Evolutionary conservation across 2,888 invertebrate species (phyloP).

Genomic region (Xestobium rufovillosum): DNA sequence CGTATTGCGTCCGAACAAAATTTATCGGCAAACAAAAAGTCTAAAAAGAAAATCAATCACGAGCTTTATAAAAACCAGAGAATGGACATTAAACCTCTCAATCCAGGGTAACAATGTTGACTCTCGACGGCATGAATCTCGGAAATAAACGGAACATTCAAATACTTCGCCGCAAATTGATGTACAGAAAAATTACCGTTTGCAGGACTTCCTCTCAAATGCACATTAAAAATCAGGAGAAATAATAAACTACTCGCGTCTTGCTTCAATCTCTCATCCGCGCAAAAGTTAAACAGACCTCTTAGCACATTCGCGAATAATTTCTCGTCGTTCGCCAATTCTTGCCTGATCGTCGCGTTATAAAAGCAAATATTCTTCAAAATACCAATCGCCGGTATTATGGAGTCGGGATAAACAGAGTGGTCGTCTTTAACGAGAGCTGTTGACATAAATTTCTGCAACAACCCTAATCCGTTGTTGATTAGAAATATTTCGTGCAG

Average conservation of each 20-base stretch:
- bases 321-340: slow-evolving; percentile 47
- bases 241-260: slow-evolving; percentile 47
- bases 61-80: too few relatives aligned
- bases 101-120: too few relatives aligned
- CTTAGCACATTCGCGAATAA: slow-evolving; percentile 44
- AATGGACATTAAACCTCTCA: too few relatives aligned
- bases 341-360: slow-evolving; percentile 49
- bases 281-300: slow-evolving; percentile 43
- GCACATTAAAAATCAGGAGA: slow-evolving; percentile 46
- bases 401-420: slow-evolving; percentile 47
- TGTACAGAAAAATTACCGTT: slow-evolving; percentile 45
- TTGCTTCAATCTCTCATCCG: slow-evolving; percentile 46
- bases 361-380: slow-evolving; percentile 47
- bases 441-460: slow-evolving; percentile 44
- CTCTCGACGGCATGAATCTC: too few relatives aligned
- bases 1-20: slow-evolving; percentile 38
- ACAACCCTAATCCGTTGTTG: slow-evolving; percentile 48
- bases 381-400: slow-evolving; percentile 44
- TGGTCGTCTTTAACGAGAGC: slow-evolving; percentile 44
- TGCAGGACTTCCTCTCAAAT: slow-evolving; percentile 37
- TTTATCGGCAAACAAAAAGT: slow-evolving; percentile 32
- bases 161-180: slow-evolving; percentile 38
- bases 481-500: slow-evolving; percentile 55
- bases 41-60: slow-evolving; percentile 22
- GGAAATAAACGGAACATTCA: slow-evolving; percentile 46